Base-by-base conservation (phyloP, 2,113 vertebrate genomes). In the Dascyllus trimaculatus region DNA sequence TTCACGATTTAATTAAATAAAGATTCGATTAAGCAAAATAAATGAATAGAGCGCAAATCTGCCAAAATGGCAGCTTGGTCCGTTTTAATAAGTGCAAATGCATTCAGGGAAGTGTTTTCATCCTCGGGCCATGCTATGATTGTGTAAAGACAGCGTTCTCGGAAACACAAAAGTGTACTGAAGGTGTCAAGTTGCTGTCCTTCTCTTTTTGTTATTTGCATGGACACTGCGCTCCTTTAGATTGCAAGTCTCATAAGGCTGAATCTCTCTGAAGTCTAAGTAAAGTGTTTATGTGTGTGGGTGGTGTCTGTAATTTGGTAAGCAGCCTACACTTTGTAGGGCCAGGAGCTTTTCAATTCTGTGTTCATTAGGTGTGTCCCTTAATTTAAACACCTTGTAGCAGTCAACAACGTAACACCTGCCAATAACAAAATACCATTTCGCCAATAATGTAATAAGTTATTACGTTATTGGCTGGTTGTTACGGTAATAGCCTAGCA, bases 1-100 rank as follows among this genome's bases (percentile, higher is more conserved):
- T 78, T 73, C 11, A 3, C 24, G 19, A 26, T 48, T 81, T 65
- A 74, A 87, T 84, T 71, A 81, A 78, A 49, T 54, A 45, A 57
- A 78, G 53, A 51, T 88, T 82, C 38, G 25, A 54, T 82, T 61
- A n/a, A 54, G 11, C 21, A 62, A 85, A 81, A 70, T 59, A 72
- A 86, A 85, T 70, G 17, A 85, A 78, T 0, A 32, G 38, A 71
- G 43, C 72, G 35, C 49, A 57, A 78, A 86, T 74, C 64, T 59
- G 64, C n/a, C 3, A 18, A 26, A 22, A 32, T 38, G 13, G 49
- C 18, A 51, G 48, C 40, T 21, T 32, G 59, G 70, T 69, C 26
- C 13, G 22, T 85, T n/a, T 61, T 52, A 87, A 80, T 84, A 45
- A 75, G 45, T 65, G 73, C 26, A 72, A 85, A 83, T 53, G 66